Percentiles rank a stretch among this genome's conserved stretches.
Conservation (phyloP, 2,888 invertebrate genomes). For the Oxytorus armatus region DNA sequence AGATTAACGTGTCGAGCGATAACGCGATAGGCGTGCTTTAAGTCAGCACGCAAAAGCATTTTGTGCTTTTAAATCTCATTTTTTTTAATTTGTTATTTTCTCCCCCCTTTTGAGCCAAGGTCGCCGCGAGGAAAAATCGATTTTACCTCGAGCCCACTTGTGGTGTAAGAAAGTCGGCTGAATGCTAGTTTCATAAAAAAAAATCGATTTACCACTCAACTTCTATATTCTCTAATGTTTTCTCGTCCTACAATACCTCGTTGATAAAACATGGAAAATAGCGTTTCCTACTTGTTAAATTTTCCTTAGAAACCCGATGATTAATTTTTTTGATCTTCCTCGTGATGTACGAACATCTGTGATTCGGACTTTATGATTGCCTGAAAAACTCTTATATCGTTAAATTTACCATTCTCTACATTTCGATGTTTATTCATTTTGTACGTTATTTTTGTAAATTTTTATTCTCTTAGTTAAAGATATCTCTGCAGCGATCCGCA, state of each 20-base stretch:
- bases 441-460: too few relatives aligned
- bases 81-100: neutral
- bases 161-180: neutral
- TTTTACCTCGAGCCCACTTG: neutral
- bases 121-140: conserved; percentile 45
- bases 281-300: too few relatives aligned
- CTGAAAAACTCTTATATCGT: too few relatives aligned
- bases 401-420: neutral
- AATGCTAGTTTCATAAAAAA: conserved; percentile 7
- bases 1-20: conserved; percentile 23
- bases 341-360: too few relatives aligned
- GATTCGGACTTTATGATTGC: neutral
- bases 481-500: conserved; percentile 64
- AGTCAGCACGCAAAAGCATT: conserved; percentile 31
- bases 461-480: conserved; percentile 19
- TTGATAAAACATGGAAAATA: neutral
- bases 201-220: conserved; percentile 16
- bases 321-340: neutral
- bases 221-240: neutral
- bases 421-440: conserved; percentile 18
- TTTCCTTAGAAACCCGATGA: too few relatives aligned
- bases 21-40: conserved; percentile 27
- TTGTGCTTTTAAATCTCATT: conserved; percentile 35
- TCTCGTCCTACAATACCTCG: neutral
- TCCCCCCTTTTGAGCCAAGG: conserved; percentile 18